A percentile compares a stretch with the other conserved stretches of the same genome.
These are phyloP conservation scores for Mobula birostris DNA, from an alignment of 2,113 vertebrate species.

Conservation along the genomic window DNA sequence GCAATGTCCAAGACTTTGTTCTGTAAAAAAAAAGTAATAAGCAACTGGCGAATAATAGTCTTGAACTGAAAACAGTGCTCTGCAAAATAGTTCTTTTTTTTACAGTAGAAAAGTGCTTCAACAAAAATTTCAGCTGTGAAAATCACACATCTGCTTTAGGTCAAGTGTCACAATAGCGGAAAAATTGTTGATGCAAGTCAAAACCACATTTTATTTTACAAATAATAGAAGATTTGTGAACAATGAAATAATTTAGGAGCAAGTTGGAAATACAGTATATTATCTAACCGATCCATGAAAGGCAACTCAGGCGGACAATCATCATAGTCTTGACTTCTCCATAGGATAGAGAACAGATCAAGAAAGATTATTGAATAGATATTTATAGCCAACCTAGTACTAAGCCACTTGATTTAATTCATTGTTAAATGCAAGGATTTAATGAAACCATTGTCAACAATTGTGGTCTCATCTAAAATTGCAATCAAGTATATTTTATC, in stretches of 20 bases:
- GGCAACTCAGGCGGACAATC: neutral
- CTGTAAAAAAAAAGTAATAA: neutral
- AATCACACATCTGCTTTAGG: constrained; percentile 21
- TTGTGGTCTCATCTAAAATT: neutral
- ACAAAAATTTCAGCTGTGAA: constrained; percentile 18
- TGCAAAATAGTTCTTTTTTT: neutral
- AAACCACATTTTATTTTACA: neutral
- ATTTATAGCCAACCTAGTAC: neutral
- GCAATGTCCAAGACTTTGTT: constrained; percentile 2
- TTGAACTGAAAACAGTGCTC: neutral
- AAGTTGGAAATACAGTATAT: neutral
- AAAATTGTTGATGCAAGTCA: constrained; percentile 16
- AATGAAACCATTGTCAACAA: neutral
- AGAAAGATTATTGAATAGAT: neutral
- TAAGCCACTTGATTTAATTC: neutral
- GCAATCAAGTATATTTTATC: neutral
- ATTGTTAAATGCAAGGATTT: neutral
- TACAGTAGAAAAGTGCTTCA: neutral
- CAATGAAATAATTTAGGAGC: neutral
- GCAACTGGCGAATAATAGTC: neutral
- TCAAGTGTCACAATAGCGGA: neutral
- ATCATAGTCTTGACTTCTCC: neutral
- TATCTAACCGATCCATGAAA: neutral
- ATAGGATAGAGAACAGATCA: neutral
- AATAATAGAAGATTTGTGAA: neutral